Evolutionary conservation across 2,797 vertebrate species (phyloP).

Genomic region (Arnoldichthys spilopterus): DNA sequence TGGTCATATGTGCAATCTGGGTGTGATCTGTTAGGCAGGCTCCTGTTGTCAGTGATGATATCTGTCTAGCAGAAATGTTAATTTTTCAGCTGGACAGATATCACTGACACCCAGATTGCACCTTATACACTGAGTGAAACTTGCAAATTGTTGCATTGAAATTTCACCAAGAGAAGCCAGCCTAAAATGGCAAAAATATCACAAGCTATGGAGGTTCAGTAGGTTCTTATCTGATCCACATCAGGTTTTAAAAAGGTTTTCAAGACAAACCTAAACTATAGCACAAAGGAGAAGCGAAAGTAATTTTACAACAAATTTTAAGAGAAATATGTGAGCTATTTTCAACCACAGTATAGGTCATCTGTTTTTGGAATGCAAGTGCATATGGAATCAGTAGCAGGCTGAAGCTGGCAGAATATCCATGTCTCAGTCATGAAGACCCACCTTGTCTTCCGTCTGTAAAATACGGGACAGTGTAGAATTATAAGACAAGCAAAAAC

Average conservation of each 20-base stretch:
- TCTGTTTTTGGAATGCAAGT: conserved; percentile 31
- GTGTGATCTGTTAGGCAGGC: too few relatives aligned
- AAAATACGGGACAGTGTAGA: conserved; percentile 80
- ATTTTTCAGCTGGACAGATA: too few relatives aligned
- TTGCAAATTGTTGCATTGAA: too few relatives aligned
- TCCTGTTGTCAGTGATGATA: too few relatives aligned
- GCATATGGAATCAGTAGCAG: conserved; percentile 62
- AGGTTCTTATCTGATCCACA: neutral
- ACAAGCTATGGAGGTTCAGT: neutral
- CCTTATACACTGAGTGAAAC: too few relatives aligned
- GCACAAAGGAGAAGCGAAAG: neutral
- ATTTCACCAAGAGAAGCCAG: neutral
- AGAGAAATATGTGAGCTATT: neutral
- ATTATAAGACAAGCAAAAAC: conserved; percentile 68
- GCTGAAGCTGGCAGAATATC: conserved; percentile 74
- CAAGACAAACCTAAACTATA: neutral
- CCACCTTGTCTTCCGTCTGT: conserved; percentile 85
- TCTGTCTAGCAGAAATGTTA: too few relatives aligned
- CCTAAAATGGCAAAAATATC: neutral
- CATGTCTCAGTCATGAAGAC: conserved; percentile 76
- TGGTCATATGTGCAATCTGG: too few relatives aligned
- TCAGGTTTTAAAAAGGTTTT: neutral
- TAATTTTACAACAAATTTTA: neutral
- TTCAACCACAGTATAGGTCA: neutral
- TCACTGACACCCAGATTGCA: too few relatives aligned